These are phyloP conservation scores for Laspeyria flexula DNA, from an alignment of 2,888 invertebrate species.

Conservation along the genomic window DNA sequence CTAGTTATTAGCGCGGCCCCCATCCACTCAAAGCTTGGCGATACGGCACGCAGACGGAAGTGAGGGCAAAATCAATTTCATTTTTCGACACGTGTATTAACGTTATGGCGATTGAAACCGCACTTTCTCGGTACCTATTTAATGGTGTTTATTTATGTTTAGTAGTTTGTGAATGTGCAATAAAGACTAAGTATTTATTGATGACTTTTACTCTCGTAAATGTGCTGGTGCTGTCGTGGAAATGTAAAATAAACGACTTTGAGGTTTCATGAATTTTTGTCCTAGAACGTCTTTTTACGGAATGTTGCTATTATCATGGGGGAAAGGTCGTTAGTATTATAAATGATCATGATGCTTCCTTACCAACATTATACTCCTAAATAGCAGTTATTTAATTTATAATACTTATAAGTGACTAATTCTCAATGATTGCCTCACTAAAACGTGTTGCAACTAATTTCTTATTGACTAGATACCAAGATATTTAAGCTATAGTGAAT, in stretches of 20 bases:
- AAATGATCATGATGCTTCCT: too few relatives aligned
- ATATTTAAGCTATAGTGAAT: too few relatives aligned
- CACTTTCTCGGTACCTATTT: constrained; percentile 48
- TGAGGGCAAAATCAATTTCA: constrained; percentile 82
- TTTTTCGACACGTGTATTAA: constrained; percentile 84
- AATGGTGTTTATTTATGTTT: constrained; percentile 44
- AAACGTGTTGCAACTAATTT: too few relatives aligned
- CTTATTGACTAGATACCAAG: too few relatives aligned
- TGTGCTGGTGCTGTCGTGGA: background rate
- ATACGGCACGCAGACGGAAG: constrained; percentile 83
- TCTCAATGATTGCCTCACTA: too few relatives aligned
- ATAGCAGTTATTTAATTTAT: too few relatives aligned
- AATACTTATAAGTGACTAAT: too few relatives aligned
- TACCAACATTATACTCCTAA: too few relatives aligned
- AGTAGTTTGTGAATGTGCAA: constrained; percentile 30
- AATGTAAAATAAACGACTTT: background rate
- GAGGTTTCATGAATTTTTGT: background rate
- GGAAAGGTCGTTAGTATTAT: too few relatives aligned
- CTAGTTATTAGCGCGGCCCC: constrained; percentile 82
- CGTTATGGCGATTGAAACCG: constrained; percentile 72
- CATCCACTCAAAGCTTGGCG: constrained; percentile 76
- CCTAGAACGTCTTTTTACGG: too few relatives aligned
- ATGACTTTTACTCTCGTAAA: constrained; percentile 6
- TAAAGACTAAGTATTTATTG: constrained; percentile 24
- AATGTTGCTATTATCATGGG: background rate